Percentiles rank a stretch among this genome's conserved stretches.
phyloP scores from a whole-genome alignment of 2,888 invertebrate species.

The Leucoptera coffeella region DNA sequence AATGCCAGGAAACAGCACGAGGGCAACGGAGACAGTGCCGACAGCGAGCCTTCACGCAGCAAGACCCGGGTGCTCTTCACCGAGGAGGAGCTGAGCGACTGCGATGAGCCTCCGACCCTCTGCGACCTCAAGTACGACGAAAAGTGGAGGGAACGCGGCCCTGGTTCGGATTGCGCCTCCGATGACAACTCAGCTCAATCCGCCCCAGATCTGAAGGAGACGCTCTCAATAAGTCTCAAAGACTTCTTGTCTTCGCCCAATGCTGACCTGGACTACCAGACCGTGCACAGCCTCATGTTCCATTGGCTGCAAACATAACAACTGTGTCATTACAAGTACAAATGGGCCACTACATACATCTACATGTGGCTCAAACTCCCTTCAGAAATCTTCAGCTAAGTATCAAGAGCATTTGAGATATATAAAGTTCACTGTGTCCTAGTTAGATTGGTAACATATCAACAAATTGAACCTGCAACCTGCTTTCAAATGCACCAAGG shows the following conservation, averaged over 20 bases:
- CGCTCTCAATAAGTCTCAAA: constrained; percentile 20
- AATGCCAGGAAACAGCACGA: constrained; percentile 40
- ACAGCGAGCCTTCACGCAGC: constrained; percentile 15
- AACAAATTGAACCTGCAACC: no score
- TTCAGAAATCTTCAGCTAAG: no score
- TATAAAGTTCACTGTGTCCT: no score
- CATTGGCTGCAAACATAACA: constrained; percentile 49
- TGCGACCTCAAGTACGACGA: constrained; percentile 34
- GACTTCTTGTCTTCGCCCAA: constrained; percentile 38
- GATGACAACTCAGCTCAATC: constrained; percentile 41
- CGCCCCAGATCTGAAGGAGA: constrained; percentile 19
- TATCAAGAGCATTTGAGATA: no score
- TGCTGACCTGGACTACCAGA: constrained; percentile 39
- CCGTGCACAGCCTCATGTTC: constrained; percentile 47
- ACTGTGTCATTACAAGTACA: no score
- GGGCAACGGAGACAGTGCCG: constrained; percentile 15
- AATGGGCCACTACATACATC: no score
- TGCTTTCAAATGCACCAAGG: constrained; percentile 1
- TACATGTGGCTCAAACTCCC: no score
- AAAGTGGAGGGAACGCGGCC: constrained; percentile 24
- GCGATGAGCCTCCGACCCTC: constrained; percentile 38
- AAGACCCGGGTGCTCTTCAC: constrained; percentile 17
- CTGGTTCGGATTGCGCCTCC: constrained; percentile 30
- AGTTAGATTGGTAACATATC: no score
- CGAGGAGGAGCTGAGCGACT: constrained; percentile 34